Evolutionary conservation across 2,113 vertebrate genomes (phyloP).

Genomic region (Ivindomyrus marchei): DNA sequence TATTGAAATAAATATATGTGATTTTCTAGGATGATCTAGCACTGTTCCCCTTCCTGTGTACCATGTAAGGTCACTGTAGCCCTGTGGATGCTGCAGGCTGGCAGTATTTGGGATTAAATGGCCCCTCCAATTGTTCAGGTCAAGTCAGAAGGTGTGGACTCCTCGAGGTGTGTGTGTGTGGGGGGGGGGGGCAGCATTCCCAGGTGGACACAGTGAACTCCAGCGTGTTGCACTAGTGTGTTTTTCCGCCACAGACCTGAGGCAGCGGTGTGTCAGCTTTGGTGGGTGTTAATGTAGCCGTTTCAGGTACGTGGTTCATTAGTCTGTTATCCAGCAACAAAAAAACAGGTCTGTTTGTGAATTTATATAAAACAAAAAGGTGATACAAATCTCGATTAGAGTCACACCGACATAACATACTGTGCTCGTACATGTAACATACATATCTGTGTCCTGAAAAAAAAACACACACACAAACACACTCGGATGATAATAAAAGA

Average conservation of each 20-base stretch:
- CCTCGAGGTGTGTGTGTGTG: neutral
- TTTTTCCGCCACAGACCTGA: conserved; percentile 35
- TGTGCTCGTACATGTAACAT: neutral
- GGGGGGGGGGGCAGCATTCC: conserved; percentile 25
- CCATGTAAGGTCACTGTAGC: neutral
- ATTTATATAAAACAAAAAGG: neutral
- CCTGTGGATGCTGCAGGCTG: conserved; percentile 34
- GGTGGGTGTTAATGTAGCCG: neutral
- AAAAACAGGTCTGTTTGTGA: neutral
- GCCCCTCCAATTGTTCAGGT: conserved; percentile 33
- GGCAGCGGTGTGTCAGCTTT: conserved; percentile 24
- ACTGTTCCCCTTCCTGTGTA: neutral
- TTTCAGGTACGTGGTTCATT: neutral
- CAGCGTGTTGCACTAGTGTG: neutral
- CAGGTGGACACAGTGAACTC: conserved; percentile 32
- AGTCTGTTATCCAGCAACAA: neutral
- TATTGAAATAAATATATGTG: conserved; percentile 6
- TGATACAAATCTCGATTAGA: conserved; percentile 8
- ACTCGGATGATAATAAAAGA: neutral
- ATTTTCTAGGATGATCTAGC: neutral
- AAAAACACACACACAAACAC: neutral
- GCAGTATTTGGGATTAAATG: conserved; percentile 38
- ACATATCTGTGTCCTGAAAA: neutral
- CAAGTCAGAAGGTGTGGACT: conserved; percentile 35
- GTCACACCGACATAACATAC: neutral